Evolutionary conservation across 2,888 invertebrate species (phyloP), one percentile per base, ranked within the genome.

Genomic region (Dasypolia templi): DNA sequence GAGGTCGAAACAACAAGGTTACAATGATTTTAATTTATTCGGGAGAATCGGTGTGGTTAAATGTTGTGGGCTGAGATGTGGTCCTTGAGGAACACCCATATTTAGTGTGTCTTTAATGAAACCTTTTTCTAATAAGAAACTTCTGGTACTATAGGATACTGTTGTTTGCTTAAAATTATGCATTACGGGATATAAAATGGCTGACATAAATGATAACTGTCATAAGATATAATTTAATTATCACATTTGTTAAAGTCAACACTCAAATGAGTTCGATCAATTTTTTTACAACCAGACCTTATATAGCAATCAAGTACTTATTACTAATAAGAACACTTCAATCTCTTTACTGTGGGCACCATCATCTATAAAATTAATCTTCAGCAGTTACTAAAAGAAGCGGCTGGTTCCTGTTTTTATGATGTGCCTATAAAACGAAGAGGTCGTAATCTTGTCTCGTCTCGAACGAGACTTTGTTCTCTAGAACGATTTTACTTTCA

Each of bases 361-460:
- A 88, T 87, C 86, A 88, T 83, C 86, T 89, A 92, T 92, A 92
- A 93, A 92, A 90, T 90, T 90, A 91, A 91, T 93, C 90, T 91
- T 84, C 77, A 88, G 88, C 89, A 89, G 90, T 92, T 91, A 88
- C 91, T 92, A 92, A 92, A 94, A 94, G 92, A 93, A 92, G 92
- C 91, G 89, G 87, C 92, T 90, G 90, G 91, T 90, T 91, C 89
- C 89, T 87, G 73, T 91, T 94, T 94, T 94, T 95, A 94, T 93
- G 91, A 92, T 89, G 81, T 89, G 88, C 83, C 90, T 92, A 93
- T 95, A 93, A 95, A 95, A 93, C 91, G 86, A 89, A 93, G 92
- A 93, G 92, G 88, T 93, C 93, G 93, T 94, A 92, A 94, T 92
- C 86, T 85, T 89, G 90, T 90, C 87, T 86, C 81, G 82, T 85